Base-by-base conservation (phyloP, 2,797 vertebrate genomes). In the Lophotriccus pileatus region DNA sequence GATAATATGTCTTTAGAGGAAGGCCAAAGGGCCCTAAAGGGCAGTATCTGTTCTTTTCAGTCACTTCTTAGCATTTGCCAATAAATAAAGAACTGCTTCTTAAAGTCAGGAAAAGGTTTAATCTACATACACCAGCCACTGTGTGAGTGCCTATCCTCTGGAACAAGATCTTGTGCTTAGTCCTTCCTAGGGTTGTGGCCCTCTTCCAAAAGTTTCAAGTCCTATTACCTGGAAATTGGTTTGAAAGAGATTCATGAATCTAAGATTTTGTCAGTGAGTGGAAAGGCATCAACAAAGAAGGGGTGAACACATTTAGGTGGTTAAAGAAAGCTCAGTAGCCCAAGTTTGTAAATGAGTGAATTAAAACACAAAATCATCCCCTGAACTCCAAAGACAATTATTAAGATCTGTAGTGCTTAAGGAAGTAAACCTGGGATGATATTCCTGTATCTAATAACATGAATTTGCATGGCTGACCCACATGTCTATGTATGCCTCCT, bases 1-100 rank as follows among this genome's bases (percentile, higher is more conserved):
- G 93, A 87, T 95, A 93, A 88, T 58, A 21, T 55, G 62, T 66
- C 63, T 84, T 95, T 74, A 82, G 80, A 62, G 12, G 58, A 85
- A 86, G 75, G 66, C 64, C 56, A 72, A 80, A 73, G 64, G 62
- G 46, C 66, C 64, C 79, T 68, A 47, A 91, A 80, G 77, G 64
- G 36, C 28, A 36, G 20, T 84, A 81, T 87, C 47, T 77, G 28
- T 90, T 78, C 79, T 44, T 93, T 94, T 95, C 92, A 91, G 83
- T 84, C 85, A 76, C 55, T 77, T 16, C 1, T 20, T 74, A 74
- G 32, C 17, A 9, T 79, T 95, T 74, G 36, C 50, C 36, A n/a
- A 85, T 74, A 90, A 95, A 88, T 22, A 46, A 82, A 88, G 49
- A 66, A 49, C 68, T 70, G 17, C 28, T 86, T 60, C 59, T 60